phyloP scores from a whole-genome alignment of 1,140 invertebrate genomes.

The Spodoptera frugiperda region DNA sequence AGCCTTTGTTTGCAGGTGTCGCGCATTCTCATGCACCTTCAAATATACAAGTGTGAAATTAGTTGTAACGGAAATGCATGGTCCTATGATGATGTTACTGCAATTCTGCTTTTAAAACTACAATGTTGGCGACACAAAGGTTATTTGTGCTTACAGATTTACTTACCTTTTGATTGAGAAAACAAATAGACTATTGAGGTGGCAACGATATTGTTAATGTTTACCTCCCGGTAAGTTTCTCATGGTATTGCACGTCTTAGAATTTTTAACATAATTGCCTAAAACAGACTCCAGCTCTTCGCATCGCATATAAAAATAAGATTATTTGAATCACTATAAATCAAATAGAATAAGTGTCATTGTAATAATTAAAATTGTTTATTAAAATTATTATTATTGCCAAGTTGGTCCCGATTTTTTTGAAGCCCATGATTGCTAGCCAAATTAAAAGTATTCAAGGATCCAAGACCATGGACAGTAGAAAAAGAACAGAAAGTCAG shows the following conservation, averaged over 20 bases:
- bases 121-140: slow-evolving; percentile 12
- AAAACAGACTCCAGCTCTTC: too few relatives aligned
- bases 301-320: too few relatives aligned
- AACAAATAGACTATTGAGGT: slow-evolving; percentile 2
- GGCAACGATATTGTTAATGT: background rate
- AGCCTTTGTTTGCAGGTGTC: slow-evolving; percentile 68
- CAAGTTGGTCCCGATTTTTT: too few relatives aligned
- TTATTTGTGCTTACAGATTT: slow-evolving; percentile 23
- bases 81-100: slow-evolving; percentile 12
- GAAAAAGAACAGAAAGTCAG: too few relatives aligned
- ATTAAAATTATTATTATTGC: too few relatives aligned
- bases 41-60: slow-evolving; percentile 60
- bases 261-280: too few relatives aligned
- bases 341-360: too few relatives aligned
- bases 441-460: too few relatives aligned
- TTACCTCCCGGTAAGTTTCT: slow-evolving; percentile 15
- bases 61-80: slow-evolving; percentile 46
- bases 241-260: background rate
- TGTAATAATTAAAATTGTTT: too few relatives aligned
- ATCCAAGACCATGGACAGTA: too few relatives aligned
- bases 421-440: too few relatives aligned
- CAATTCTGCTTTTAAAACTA: background rate
- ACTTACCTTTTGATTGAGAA: slow-evolving; percentile 7
- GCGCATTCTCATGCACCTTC: slow-evolving; percentile 53
- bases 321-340: too few relatives aligned